phyloP scores from a whole-genome alignment of 2,113 vertebrate genomes.

The Oceanodroma tethys region DNA sequence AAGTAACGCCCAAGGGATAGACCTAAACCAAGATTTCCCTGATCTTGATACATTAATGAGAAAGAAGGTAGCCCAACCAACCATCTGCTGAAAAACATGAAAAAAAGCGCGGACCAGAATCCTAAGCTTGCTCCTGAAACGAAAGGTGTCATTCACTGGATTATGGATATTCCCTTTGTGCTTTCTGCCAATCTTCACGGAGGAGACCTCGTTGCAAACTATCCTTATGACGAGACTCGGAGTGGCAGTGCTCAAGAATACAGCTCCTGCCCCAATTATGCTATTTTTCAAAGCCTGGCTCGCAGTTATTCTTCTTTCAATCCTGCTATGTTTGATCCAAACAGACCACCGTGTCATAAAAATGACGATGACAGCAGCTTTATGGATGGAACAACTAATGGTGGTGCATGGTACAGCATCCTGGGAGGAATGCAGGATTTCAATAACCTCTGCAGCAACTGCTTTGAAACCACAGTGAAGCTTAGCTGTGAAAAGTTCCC shows the following conservation, averaged over 20 bases:
- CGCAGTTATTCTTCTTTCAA: constrained; percentile 89
- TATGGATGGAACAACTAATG: constrained; percentile 94
- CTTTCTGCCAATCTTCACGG: constrained; percentile 96
- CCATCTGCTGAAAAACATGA: constrained; percentile 93
- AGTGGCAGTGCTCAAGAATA: constrained; percentile 92
- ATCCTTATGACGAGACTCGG: constrained; percentile 94
- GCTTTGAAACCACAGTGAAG: constrained; percentile 97
- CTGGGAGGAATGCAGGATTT: constrained; percentile 99
- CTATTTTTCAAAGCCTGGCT: constrained; percentile 89
- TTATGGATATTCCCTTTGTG: constrained; percentile 96
- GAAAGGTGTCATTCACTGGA: constrained; percentile 93
- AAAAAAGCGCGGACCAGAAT: constrained; percentile 94
- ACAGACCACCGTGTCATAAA: constrained; percentile 86
- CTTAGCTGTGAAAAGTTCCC: constrained; percentile 98
- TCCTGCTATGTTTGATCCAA: constrained; percentile 89
- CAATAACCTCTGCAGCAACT: constrained; percentile 98
- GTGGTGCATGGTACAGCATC: constrained; percentile 96
- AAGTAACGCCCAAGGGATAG: constrained; percentile 93
- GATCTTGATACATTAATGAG: constrained; percentile 94
- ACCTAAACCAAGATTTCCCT: constrained; percentile 95
- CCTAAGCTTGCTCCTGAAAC: constrained; percentile 95
- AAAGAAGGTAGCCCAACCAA: constrained; percentile 92
- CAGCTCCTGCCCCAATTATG: constrained; percentile 91
- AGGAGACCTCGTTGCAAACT: constrained; percentile 95
- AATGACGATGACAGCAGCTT: constrained; percentile 96